Base-by-base conservation (phyloP, 2,888 invertebrate species). In the Ectemnius cavifrons region DNA sequence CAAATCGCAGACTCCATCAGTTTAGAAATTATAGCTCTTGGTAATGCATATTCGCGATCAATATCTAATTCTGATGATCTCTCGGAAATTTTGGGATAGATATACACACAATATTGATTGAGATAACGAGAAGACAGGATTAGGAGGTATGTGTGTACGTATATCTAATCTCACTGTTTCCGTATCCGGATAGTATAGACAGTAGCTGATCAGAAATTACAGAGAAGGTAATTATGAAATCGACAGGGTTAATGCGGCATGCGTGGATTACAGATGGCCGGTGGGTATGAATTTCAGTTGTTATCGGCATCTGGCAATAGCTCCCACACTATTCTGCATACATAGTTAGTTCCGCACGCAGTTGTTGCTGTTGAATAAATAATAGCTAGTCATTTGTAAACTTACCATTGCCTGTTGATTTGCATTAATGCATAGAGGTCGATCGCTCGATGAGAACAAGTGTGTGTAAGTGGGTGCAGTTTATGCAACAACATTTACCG, bases 231-330 rank as follows among this genome's bases (percentile, higher is more conserved):
- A 52, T 52, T 52, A 52, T 52, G 16, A 52, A 72, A 71, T 65
- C 45, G 64, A 74, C 52, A 45, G 57, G 76, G 71, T 69, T 79
- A 77, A 75, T 77, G 47, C 49, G 59, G 74, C 23, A 20, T 68
- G 27, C 56, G 59, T 16, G 16, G 1, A 67, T 61, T 65, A 62
- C 20, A 58, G 18, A 45, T 37, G 45, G 67, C 71, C 14, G 4
- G 37, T 37, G 8, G 5, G 52, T 52, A 64, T 77, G 77, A 81
- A 79, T 82, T 75, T 75, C 60, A 52, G 71, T 68, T 71, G 73
- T 78, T 74, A 75, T 61, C 70, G 60, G 57, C 73, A 77, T 73
- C 65, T 58, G 49, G 37, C 0, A 8, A 37, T 37, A 37, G 11
- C 11, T 0, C 8, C 37, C 37, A 37, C 5, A 37, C 5, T 37